Conservation (phyloP, 2,797 vertebrate genomes). For the Carcharodon carcharias region DNA sequence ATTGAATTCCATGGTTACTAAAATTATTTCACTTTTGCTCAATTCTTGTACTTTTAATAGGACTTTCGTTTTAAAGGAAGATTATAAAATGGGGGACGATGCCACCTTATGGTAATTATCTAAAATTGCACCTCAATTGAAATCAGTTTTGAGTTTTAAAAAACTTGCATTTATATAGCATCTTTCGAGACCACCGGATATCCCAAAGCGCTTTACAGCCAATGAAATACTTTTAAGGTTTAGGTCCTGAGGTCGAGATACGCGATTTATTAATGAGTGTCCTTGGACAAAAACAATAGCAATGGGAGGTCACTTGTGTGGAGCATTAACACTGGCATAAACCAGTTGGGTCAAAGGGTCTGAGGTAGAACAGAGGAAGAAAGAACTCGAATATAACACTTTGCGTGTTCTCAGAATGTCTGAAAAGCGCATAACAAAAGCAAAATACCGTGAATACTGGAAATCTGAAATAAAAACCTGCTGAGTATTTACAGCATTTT, state of each 20-base stretch:
- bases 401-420: not conserved
- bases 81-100: not conserved
- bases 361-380: too few relatives aligned
- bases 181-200: not conserved
- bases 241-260: not conserved
- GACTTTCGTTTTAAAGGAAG: not conserved
- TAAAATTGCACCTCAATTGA: not conserved
- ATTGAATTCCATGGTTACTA: not conserved
- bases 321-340: too few relatives aligned
- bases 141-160: not conserved
- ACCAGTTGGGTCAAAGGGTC: too few relatives aligned
- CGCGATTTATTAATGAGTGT: too few relatives aligned
- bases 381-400: not conserved
- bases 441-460: too few relatives aligned
- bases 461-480: too few relatives aligned
- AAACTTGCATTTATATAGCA: not conserved
- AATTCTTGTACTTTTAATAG: not conserved
- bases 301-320: too few relatives aligned
- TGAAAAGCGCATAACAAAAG: too few relatives aligned
- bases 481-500: too few relatives aligned
- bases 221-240: not conserved
- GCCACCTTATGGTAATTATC: conserved; percentile 21
- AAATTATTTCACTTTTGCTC: not conserved
- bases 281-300: too few relatives aligned
- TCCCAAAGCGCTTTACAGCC: not conserved